Evolutionary conservation across 2,113 vertebrate genomes (phyloP).

Genomic region (Gallinago jamesoni): DNA sequence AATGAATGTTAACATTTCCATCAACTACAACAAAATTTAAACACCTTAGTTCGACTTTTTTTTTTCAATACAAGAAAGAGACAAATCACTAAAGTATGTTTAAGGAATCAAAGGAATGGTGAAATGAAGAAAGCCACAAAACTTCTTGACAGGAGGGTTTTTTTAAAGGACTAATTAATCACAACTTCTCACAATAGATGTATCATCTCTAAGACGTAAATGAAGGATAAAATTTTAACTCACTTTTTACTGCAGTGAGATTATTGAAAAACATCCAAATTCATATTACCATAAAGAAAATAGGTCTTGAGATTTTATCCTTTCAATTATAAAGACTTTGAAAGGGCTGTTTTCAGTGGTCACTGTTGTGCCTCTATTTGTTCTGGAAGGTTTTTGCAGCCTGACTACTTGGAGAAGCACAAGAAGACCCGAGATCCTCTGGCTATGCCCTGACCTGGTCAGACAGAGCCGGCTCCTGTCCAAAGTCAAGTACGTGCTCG

Average conservation of each 20-base stretch:
- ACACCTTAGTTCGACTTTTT: background rate
- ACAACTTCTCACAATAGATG: constrained; percentile 29
- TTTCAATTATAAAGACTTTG: constrained; percentile 36
- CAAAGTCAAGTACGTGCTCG: background rate
- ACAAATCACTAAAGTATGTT: constrained; percentile 10
- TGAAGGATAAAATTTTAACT: constrained; percentile 41
- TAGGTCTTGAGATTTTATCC: constrained; percentile 29
- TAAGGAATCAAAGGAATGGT: constrained; percentile 43
- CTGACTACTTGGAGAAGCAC: background rate
- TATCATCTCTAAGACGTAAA: constrained; percentile 42
- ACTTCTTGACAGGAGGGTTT: background rate
- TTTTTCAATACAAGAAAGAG: constrained; percentile 4
- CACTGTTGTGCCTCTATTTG: constrained; percentile 2
- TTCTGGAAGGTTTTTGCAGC: constrained; percentile 17
- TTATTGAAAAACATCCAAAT: constrained; percentile 58
- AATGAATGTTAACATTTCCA: constrained; percentile 52
- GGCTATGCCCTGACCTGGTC: constrained; percentile 25
- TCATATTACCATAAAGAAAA: constrained; percentile 54
- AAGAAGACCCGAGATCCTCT: background rate
- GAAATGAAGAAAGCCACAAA: constrained; percentile 51
- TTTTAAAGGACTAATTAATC: constrained; percentile 14
- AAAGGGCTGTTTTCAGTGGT: constrained; percentile 41
- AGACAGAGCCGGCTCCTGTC: background rate
- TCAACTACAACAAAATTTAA: constrained; percentile 28
- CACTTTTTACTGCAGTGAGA: constrained; percentile 22